Conservation (phyloP, 2,113 vertebrate species). For the Eolophus roseicapilla region DNA sequence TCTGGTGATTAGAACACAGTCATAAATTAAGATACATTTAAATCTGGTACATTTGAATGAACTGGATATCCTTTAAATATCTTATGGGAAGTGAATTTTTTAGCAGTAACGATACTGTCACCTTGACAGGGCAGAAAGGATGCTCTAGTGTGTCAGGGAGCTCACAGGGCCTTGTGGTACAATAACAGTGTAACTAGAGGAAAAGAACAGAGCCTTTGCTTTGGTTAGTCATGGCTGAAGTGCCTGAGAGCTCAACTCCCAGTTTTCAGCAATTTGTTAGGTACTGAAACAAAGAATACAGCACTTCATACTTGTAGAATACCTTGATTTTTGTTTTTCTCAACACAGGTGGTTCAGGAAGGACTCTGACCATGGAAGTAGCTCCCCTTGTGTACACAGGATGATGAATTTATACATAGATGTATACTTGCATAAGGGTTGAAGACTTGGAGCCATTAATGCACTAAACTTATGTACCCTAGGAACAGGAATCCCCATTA, state of each 20-base stretch:
- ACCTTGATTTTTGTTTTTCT: not conserved
- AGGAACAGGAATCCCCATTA: not conserved
- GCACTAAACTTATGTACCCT: not conserved
- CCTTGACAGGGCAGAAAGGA: constrained; percentile 19
- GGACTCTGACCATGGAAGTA: not conserved
- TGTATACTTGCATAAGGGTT: not conserved
- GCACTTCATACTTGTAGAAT: not conserved
- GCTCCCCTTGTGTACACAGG: not conserved
- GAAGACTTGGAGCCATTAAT: not conserved
- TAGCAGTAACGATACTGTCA: constrained; percentile 3
- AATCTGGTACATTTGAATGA: constrained; percentile 56
- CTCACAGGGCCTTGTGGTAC: not conserved
- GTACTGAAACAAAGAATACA: not conserved
- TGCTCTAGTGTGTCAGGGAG: not conserved
- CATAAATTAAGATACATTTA: constrained; percentile 73
- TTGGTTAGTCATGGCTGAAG: not conserved
- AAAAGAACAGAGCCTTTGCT: not conserved
- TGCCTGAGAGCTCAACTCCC: not conserved
- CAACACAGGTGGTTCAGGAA: not conserved
- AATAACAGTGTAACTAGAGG: not conserved
- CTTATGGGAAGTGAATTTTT: constrained; percentile 24
- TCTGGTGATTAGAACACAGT: constrained; percentile 72
- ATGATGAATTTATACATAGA: not conserved
- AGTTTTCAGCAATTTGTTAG: not conserved
- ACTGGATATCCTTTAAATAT: constrained; percentile 49